Evolutionary conservation across 2,113 vertebrate genomes (phyloP).

Genomic region (Apteryx owenii): DNA sequence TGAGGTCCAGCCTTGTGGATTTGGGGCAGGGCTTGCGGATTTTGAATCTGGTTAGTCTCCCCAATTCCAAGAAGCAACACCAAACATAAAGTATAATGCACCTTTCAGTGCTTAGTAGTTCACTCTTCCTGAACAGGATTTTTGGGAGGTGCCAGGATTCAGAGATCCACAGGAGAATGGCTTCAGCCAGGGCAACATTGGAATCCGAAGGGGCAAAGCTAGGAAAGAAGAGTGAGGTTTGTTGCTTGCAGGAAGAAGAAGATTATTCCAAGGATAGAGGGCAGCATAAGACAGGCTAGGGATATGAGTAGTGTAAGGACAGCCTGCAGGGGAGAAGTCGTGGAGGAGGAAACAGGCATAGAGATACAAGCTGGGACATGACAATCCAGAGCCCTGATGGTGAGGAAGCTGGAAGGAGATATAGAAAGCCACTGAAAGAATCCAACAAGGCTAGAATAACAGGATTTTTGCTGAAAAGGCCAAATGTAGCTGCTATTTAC

Average conservation of each 20-base stretch:
- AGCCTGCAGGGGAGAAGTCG: neutral
- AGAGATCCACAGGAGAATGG: neutral
- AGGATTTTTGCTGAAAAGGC: slow-evolving; percentile 35
- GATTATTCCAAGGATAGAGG: slow-evolving; percentile 59
- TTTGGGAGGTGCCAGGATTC: neutral
- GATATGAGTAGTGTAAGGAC: neutral
- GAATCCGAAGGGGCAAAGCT: neutral
- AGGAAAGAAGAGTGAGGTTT: neutral
- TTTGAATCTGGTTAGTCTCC: neutral
- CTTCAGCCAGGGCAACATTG: neutral
- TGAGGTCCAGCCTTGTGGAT: neutral
- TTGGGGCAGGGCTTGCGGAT: neutral
- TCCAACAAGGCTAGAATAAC: slow-evolving; percentile 50
- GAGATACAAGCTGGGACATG: slow-evolving; percentile 32
- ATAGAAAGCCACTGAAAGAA: slow-evolving; percentile 50
- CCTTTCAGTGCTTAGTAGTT: neutral
- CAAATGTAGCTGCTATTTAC: neutral
- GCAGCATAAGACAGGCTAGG: slow-evolving; percentile 64
- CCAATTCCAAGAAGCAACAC: neutral
- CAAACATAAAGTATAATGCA: neutral
- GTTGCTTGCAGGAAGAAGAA: neutral
- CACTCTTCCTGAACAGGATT: neutral
- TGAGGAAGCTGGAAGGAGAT: slow-evolving; percentile 57
- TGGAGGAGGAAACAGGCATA: neutral
- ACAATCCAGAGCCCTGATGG: neutral